Conservation (phyloP, 35 echinoderm and acorn worm species). For the Antedon bifida region DNA sequence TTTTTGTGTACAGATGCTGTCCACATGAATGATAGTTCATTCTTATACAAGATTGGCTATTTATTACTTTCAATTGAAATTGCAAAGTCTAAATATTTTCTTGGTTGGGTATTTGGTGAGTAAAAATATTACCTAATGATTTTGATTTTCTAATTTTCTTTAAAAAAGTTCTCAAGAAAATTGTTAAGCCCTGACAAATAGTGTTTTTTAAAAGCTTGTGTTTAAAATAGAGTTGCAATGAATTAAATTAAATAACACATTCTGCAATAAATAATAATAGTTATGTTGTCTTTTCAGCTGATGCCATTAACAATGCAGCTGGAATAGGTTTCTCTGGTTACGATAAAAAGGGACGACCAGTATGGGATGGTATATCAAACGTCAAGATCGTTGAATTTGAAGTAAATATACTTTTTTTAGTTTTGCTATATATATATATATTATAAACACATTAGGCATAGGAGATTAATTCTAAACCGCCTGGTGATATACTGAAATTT, state of each 20-base stretch:
- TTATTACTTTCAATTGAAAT: conserved; percentile 69
- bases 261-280: too few relatives aligned
- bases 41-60: conserved; percentile 59
- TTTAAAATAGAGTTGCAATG: too few relatives aligned
- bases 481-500: too few relatives aligned
- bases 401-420: conserved; percentile 22
- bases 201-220: too few relatives aligned
- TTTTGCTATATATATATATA: too few relatives aligned
- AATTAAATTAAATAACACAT: too few relatives aligned
- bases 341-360: conserved; percentile 66
- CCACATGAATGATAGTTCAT: conserved; percentile 32
- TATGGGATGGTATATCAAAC: conserved; percentile 72
- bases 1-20: conserved; percentile 31
- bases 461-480: too few relatives aligned
- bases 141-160: background rate
- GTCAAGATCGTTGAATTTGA: conserved; percentile 60
- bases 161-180: too few relatives aligned
- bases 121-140: background rate
- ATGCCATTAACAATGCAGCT: conserved; percentile 79
- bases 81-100: conserved; percentile 86
- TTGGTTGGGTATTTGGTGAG: conserved; percentile 84
- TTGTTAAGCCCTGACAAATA: too few relatives aligned
- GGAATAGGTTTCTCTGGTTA: conserved; percentile 92
- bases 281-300: conserved; percentile 39
- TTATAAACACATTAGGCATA: too few relatives aligned